A percentile compares a stretch with the other conserved stretches of the same genome.
These are phyloP conservation scores for Eupeodes latifasciatus DNA, from an alignment of 2,888 invertebrate species.

Conservation along the genomic window DNA sequence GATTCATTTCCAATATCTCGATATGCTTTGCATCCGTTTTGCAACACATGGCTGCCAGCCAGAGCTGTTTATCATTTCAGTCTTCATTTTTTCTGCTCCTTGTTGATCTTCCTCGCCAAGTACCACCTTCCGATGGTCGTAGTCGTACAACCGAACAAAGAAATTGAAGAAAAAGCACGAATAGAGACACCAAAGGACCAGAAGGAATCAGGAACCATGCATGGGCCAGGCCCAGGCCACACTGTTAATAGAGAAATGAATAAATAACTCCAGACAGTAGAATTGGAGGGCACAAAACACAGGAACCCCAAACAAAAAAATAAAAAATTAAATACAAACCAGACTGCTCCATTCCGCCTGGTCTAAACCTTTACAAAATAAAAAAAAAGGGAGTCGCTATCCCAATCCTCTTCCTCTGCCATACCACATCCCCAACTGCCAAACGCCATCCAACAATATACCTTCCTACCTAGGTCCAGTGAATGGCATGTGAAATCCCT, in stretches of 20 bases:
- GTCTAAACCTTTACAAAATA: background rate
- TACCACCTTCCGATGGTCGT: constrained; percentile 56
- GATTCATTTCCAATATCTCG: constrained; percentile 73
- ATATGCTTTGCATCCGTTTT: constrained; percentile 70
- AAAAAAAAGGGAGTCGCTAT: background rate
- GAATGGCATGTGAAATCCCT: constrained; percentile 70
- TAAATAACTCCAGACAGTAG: constrained; percentile 66
- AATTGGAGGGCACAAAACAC: constrained; percentile 40
- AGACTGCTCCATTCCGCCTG: constrained; percentile 49
- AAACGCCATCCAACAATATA: no score
- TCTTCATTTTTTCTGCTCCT: constrained; percentile 11
- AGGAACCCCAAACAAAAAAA: constrained; percentile 45
- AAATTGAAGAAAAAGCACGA: constrained; percentile 17
- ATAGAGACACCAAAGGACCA: constrained; percentile 63
- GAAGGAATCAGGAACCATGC: background rate
- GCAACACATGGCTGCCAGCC: constrained; percentile 72
- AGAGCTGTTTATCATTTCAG: constrained; percentile 54
- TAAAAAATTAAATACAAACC: constrained; percentile 68
- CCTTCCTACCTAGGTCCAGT: constrained; percentile 8
- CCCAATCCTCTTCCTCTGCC: background rate
- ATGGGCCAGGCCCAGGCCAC: constrained; percentile 34
- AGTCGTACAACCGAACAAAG: background rate
- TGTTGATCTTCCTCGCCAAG: constrained; percentile 47
- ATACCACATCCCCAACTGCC: no score
- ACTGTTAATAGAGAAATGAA: constrained; percentile 72